These are phyloP conservation scores for Ochropleura leucogaster DNA, from an alignment of 2,888 invertebrate species.

Conservation along the genomic window DNA sequence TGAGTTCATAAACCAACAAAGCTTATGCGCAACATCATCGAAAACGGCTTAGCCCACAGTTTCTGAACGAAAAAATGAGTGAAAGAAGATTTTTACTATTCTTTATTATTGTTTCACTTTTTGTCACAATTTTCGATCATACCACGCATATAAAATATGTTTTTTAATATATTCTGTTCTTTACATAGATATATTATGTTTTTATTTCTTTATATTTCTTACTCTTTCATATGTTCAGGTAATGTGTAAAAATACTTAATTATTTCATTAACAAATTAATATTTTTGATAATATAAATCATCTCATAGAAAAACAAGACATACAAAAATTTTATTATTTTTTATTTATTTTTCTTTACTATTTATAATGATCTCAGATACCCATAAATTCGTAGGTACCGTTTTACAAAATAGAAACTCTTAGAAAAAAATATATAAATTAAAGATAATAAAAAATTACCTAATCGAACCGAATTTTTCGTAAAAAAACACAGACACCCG, in stretches of 20 bases:
- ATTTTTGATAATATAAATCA: constrained; percentile 86
- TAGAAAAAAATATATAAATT: constrained; percentile 70
- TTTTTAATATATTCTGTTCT: constrained; percentile 84
- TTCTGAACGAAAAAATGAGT: constrained; percentile 51
- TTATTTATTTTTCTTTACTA: constrained; percentile 69
- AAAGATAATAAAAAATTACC: constrained; percentile 62
- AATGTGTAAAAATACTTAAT: constrained; percentile 90
- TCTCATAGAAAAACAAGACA: constrained; percentile 87
- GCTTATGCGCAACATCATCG: constrained; percentile 77
- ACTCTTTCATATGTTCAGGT: constrained; percentile 87
- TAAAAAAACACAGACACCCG: constrained; percentile 67
- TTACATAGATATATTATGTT: constrained; percentile 82
- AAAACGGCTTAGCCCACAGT: constrained; percentile 60
- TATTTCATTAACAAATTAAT: constrained; percentile 87
- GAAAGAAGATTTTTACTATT: constrained; percentile 37
- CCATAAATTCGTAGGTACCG: constrained; percentile 78
- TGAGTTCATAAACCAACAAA: constrained; percentile 87
- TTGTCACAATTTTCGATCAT: constrained; percentile 72
- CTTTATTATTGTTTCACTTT: constrained; percentile 28
- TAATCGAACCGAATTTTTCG: constrained; percentile 58
- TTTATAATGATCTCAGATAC: constrained; percentile 75
- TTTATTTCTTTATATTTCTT: constrained; percentile 80
- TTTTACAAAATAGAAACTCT: constrained; percentile 87
- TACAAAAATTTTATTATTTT: constrained; percentile 81
- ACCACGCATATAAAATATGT: constrained; percentile 83